Percentiles rank a stretch among this genome's conserved stretches.
phyloP scores from a whole-genome alignment of 2,797 vertebrate species.

The Phoebastria nigripes region DNA sequence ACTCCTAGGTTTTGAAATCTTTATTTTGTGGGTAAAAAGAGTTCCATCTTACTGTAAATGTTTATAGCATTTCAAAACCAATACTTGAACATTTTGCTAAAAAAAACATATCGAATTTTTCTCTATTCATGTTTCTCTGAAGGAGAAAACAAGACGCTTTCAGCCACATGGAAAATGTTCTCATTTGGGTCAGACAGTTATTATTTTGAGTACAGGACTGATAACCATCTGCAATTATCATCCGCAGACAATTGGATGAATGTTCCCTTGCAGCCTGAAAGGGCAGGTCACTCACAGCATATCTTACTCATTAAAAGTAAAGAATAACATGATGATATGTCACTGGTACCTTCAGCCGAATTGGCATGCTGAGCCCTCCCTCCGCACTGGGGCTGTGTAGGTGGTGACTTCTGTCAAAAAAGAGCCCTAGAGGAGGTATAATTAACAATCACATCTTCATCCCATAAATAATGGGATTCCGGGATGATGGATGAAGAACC shows the following conservation, averaged over 20 bases:
- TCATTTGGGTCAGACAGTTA: background rate
- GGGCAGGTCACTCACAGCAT: background rate
- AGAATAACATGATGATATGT: background rate
- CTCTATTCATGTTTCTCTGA: background rate
- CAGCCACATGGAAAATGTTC: background rate
- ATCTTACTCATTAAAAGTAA: background rate
- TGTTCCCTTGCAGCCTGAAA: background rate
- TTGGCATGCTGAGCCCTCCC: background rate
- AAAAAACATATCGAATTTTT: background rate
- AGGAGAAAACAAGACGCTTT: background rate
- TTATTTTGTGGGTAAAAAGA: background rate
- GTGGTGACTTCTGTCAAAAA: background rate
- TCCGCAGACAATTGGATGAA: background rate
- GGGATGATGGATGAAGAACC: background rate
- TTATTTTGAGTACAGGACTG: slow-evolving; percentile 3
- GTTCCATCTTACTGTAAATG: background rate
- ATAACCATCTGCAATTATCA: background rate
- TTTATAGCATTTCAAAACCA: background rate
- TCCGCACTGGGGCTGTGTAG: accelerated
- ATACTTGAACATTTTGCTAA: background rate
- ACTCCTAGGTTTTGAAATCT: background rate
- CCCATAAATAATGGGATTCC: background rate
- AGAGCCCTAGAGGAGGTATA: background rate
- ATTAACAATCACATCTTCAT: background rate
- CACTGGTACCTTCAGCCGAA: background rate